Percentiles rank a stretch among this genome's conserved stretches.
phyloP scores from a whole-genome alignment of 2,797 vertebrate genomes.

The Morelia viridis region DNA sequence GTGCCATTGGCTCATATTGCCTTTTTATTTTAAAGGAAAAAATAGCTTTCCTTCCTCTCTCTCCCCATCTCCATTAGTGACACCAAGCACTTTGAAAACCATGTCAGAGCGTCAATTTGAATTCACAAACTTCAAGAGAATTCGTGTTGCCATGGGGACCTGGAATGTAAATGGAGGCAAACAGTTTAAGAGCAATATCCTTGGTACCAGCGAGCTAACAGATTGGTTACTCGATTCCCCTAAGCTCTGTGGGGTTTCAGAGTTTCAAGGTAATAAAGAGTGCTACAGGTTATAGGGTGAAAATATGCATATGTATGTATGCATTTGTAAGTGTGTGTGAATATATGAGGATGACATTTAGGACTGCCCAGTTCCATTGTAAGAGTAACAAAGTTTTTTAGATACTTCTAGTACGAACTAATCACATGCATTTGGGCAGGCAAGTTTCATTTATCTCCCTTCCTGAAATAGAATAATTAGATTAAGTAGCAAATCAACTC shows the following conservation, averaged over 20 bases:
- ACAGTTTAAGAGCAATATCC: conserved; percentile 78
- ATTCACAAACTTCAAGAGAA: conserved; percentile 75
- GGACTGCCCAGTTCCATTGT: not conserved
- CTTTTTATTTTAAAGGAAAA: not conserved
- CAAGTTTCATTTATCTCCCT: not conserved
- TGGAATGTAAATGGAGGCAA: conserved; percentile 83
- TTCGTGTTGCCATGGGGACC: conserved; percentile 75
- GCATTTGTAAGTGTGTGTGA: not conserved
- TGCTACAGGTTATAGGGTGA: not conserved
- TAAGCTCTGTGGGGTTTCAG: conserved; percentile 62
- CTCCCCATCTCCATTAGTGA: conserved; percentile 62
- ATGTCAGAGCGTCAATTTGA: conserved; percentile 80
- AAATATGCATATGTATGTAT: not conserved
- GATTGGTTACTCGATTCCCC: conserved; percentile 79
- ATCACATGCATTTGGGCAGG: not conserved
- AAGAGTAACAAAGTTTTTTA: not conserved
- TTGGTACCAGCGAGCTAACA: conserved; percentile 73
- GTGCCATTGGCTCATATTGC: not conserved
- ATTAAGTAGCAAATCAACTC: conserved; percentile 37
- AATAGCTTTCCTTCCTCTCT: not conserved
- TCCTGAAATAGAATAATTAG: conserved; percentile 36
- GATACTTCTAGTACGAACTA: not conserved
- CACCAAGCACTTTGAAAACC: conserved; percentile 75
- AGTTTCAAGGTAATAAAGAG: conserved; percentile 70
- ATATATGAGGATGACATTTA: not conserved